Percentiles rank a stretch among this genome's conserved stretches.
Conservation (phyloP, 1,140 invertebrate species). For the Drosophila busckii region DNA sequence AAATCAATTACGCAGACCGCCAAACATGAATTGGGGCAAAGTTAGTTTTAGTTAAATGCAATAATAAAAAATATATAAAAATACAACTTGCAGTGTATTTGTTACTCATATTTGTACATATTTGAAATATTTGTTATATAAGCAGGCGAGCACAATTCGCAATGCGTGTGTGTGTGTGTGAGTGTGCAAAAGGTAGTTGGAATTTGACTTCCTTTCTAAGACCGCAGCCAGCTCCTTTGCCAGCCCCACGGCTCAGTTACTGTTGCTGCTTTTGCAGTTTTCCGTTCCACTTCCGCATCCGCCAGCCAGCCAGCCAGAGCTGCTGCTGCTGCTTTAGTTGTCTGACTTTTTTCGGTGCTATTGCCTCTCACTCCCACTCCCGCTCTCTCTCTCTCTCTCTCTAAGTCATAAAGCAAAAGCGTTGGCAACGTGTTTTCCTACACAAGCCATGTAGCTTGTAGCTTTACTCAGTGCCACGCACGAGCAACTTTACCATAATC, state of each 20-base stretch:
- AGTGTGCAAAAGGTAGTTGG: slow-evolving; percentile 40
- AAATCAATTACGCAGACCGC: no score
- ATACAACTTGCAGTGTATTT: no score
- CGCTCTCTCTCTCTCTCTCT: no score
- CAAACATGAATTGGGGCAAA: no score
- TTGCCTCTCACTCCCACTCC: no score
- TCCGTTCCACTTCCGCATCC: slow-evolving; percentile 40
- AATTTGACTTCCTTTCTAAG: slow-evolving; percentile 19
- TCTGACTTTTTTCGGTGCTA: no score
- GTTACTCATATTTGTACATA: no score
- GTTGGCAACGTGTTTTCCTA: slow-evolving; percentile 48
- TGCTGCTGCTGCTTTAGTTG: slow-evolving; percentile 33
- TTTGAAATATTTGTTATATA: no score
- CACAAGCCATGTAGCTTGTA: slow-evolving; percentile 30
- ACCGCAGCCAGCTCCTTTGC: not conserved
- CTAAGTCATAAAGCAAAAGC: slow-evolving; percentile 21
- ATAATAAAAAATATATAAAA: no score
- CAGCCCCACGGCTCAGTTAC: not conserved
- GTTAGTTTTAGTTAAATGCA: no score
- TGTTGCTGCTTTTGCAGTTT: slow-evolving; percentile 3
- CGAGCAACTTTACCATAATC: slow-evolving; percentile 27
- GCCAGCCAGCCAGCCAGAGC: slow-evolving; percentile 31
- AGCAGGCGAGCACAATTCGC: no score
- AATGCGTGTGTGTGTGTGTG: no score
- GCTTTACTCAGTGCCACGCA: slow-evolving; percentile 21